These are phyloP conservation scores for Callosobruchus maculatus DNA, from an alignment of 2,888 invertebrate species.

Conservation along the genomic window DNA sequence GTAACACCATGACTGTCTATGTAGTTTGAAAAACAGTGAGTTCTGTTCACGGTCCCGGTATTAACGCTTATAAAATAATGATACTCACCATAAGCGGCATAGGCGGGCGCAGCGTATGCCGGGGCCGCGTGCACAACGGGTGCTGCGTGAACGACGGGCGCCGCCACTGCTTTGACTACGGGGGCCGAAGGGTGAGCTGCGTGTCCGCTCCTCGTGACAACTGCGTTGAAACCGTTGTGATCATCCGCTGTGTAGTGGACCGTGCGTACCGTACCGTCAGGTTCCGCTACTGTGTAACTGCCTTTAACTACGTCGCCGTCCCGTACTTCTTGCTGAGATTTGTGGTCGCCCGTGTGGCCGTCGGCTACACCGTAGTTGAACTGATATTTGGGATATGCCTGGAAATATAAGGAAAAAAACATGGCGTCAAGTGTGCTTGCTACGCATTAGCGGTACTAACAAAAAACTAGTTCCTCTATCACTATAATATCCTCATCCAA, in stretches of 20 bases:
- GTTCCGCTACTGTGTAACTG: slow-evolving; percentile 56
- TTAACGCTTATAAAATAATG: no score
- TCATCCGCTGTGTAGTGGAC: slow-evolving; percentile 59
- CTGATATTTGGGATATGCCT: slow-evolving; percentile 57
- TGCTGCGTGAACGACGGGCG: slow-evolving; percentile 36
- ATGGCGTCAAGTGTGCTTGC: no score
- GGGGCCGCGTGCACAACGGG: slow-evolving; percentile 25
- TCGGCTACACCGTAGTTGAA: slow-evolving; percentile 59
- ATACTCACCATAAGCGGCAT: not conserved
- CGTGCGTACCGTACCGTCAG: slow-evolving; percentile 56
- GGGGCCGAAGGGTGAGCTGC: slow-evolving; percentile 53
- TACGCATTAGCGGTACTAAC: no score
- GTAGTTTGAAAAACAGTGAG: no score
- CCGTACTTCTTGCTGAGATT: slow-evolving; percentile 54
- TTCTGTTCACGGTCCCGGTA: no score
- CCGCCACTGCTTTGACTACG: slow-evolving; percentile 33
- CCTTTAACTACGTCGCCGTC: slow-evolving; percentile 58
- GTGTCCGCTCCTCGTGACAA: slow-evolving; percentile 52
- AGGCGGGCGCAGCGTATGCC: not conserved
- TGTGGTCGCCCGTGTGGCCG: slow-evolving; percentile 57
- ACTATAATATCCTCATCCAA: no score
- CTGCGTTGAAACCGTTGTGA: slow-evolving; percentile 52
- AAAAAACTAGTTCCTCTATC: no score
- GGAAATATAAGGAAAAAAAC: slow-evolving; percentile 25
- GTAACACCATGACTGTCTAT: no score